phyloP scores from a whole-genome alignment of 2,888 invertebrate genomes.

The Baccha elongata region DNA sequence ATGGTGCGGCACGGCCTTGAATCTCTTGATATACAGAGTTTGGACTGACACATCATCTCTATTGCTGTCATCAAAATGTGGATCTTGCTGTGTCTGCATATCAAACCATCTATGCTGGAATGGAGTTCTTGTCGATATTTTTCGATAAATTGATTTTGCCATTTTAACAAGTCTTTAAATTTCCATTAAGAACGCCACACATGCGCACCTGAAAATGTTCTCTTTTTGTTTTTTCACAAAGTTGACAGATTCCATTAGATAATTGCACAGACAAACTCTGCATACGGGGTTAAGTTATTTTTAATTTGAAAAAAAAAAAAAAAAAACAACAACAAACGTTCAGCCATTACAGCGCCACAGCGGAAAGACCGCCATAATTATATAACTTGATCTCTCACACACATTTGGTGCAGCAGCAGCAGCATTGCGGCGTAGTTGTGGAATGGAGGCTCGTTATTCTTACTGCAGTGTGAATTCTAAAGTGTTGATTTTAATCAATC shows the following conservation, averaged over 20 bases:
- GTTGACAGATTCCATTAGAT: conserved; percentile 43
- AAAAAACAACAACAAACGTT: background rate
- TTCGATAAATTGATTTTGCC: conserved; percentile 37
- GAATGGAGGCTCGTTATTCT: too few species aligned
- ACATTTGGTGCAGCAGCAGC: background rate
- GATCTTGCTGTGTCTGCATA: conserved; percentile 9
- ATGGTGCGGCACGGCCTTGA: conserved; percentile 44
- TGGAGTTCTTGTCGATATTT: conserved; percentile 30
- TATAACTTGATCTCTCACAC: conserved; percentile 42
- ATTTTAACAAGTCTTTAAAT: conserved; percentile 19
- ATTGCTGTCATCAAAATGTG: conserved; percentile 25
- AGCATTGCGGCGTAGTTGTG: too few species aligned
- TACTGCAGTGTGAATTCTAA: conserved; percentile 52
- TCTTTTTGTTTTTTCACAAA: conserved; percentile 12
- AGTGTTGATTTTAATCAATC: conserved; percentile 54
- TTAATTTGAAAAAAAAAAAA: conserved; percentile 46
- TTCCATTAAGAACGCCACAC: conserved; percentile 23
- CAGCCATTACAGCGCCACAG: conserved; percentile 31
- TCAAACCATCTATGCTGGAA: conserved; percentile 3
- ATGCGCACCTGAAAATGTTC: conserved; percentile 21
- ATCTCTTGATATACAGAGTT: conserved; percentile 42
- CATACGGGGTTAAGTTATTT: conserved; percentile 46
- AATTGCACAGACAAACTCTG: conserved; percentile 36
- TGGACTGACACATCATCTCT: conserved; percentile 37
- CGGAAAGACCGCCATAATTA: conserved; percentile 42